Evolutionary conservation across 2,113 vertebrate species (phyloP).

Genomic region (Siniperca knerii): DNA sequence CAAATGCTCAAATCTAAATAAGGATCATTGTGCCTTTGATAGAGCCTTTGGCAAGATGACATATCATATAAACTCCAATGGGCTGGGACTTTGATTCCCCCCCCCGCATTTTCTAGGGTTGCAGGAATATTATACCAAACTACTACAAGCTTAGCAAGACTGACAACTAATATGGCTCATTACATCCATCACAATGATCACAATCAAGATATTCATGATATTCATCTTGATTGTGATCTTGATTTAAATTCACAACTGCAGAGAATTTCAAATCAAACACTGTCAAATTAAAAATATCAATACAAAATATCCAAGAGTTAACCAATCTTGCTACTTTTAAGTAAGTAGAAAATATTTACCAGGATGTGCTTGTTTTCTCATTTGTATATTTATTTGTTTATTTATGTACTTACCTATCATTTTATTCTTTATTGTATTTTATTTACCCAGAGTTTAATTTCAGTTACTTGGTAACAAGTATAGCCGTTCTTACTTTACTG

Average conservation of each 20-base stretch:
- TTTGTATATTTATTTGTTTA: too few relatives aligned
- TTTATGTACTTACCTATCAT: too few relatives aligned
- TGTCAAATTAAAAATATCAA: too few relatives aligned
- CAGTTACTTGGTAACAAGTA: not conserved
- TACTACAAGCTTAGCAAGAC: not conserved
- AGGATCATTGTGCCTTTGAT: too few relatives aligned
- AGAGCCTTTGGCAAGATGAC: too few relatives aligned
- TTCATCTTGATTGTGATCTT: too few relatives aligned
- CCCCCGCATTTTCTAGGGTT: too few relatives aligned
- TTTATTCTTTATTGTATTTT: not conserved
- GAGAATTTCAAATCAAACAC: not conserved
- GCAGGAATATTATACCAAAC: not conserved
- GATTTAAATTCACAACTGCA: not conserved
- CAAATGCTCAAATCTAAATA: too few relatives aligned
- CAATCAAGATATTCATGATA: too few relatives aligned
- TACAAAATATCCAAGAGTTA: not conserved
- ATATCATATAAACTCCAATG: too few relatives aligned
- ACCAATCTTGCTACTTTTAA: not conserved
- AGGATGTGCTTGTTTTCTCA: not conserved
- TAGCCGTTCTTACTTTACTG: not conserved
- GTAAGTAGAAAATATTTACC: not conserved
- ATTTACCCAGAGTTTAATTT: not conserved
- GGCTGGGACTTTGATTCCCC: too few relatives aligned
- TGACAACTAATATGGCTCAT: not conserved
- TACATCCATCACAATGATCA: too few relatives aligned